Conservation (phyloP, 2,113 vertebrate species). For the Gadus macrocephalus region DNA sequence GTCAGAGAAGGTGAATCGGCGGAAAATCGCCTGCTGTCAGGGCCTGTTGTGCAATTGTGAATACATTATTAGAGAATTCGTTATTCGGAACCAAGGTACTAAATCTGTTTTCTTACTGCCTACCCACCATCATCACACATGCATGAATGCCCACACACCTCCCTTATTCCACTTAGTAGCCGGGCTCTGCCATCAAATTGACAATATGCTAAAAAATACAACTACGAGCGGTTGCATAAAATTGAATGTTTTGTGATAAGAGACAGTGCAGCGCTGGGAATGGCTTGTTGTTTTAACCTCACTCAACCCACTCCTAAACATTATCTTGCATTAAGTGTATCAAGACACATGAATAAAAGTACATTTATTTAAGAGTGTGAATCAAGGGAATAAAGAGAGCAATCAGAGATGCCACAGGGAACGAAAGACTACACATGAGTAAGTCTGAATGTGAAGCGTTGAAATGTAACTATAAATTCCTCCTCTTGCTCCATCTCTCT, state of each 20-base stretch:
- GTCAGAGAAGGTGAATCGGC: constrained; percentile 45
- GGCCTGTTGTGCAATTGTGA: constrained; percentile 24
- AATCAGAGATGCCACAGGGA: too few species aligned
- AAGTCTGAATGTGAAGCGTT: too few species aligned
- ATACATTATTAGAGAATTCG: constrained; percentile 43
- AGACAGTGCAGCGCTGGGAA: constrained; percentile 5
- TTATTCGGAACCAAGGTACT: too few species aligned
- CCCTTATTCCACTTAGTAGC: constrained; percentile 19
- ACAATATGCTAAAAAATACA: constrained; percentile 34
- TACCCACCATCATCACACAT: too few species aligned
- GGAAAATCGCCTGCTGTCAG: constrained; percentile 40
- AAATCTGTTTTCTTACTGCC: too few species aligned
- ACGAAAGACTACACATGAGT: too few species aligned
- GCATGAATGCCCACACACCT: neutral
- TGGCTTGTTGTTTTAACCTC: constrained; percentile 46
- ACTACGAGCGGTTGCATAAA: constrained; percentile 3
- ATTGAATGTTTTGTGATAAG: constrained; percentile 5
- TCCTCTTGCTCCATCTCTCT: too few species aligned
- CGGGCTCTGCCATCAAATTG: neutral
- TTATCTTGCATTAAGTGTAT: constrained; percentile 6
- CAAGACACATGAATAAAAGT: neutral
- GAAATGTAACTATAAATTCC: too few species aligned
- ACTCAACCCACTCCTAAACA: constrained; percentile 40
- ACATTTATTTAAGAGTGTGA: too few species aligned
- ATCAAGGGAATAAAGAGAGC: too few species aligned